Base-by-base conservation (phyloP, 2,888 invertebrate species). In the Diarsia rubi region DNA sequence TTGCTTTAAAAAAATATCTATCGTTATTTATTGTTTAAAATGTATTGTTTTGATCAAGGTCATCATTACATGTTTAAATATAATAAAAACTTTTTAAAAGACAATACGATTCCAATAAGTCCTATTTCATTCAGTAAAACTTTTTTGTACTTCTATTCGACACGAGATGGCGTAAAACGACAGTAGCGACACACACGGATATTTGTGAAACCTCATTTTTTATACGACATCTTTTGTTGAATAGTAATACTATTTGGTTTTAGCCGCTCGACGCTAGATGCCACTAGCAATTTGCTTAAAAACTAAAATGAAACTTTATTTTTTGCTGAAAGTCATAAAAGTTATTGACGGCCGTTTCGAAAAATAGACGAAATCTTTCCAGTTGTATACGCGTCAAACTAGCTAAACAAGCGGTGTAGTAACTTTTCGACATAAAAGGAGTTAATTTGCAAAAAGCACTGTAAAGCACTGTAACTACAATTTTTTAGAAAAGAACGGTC, bases 111-210 rank as follows among this genome's bases (percentile, higher is more conserved):
- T 1, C 16, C 1, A 37, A n/a, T 60, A 31, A 1, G 3, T 31
- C 42, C 42, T 21, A 52, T 14, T 0, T 11, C 11, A 49, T 37
- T 3, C 1, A 31, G 24, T 27, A 24, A 19, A 54, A 37, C 9
- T 24, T 60, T 67, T 69, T 42, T n/a, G 31, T 6, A 31, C 16
- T 37, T 79, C 94, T 94, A 93, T 86, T 93, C 88, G 62, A 71
- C 86, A 71, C 82, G 82, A 93, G 94, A 91, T 91, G 90, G 78
- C 91, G 57, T 47, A n/a, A 1, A 42, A 69, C 11, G 62, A 73
- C 4, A n/a, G 47, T n/a, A 84, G 86, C 87, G 90, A 81, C 70
- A 19, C 77, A 3, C 14, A 67, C 68, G 86, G 75, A 4, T 2
- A 42, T 16, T 45, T 5, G n/a, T 0, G 0, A 69, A 65, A 91